phyloP scores from a whole-genome alignment of 2,113 vertebrate genomes.

The Fregata magnificens region DNA sequence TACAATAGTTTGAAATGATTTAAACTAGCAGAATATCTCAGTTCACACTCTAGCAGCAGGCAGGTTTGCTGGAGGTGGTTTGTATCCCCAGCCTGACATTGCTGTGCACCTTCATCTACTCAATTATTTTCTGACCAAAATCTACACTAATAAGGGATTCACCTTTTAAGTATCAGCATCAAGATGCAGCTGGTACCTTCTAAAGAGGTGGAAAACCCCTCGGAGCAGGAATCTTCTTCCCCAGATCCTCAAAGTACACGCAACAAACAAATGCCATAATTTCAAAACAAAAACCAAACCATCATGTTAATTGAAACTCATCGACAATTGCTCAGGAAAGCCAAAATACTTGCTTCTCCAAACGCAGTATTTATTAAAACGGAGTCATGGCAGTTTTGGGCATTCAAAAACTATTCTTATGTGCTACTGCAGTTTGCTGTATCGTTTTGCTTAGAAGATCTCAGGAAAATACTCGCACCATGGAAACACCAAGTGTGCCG shows the following conservation, averaged over 20 bases:
- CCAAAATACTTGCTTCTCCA: not conserved
- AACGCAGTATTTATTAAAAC: not conserved
- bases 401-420: not conserved
- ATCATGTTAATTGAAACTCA: not conserved
- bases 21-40: not conserved
- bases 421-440: accelerated
- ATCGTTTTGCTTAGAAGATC: not conserved
- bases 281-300: not conserved
- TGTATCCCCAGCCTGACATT: not conserved
- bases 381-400: not conserved
- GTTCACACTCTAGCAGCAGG: not conserved
- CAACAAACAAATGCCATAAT: not conserved
- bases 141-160: not conserved
- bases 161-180: not conserved
- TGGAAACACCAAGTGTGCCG: not conserved
- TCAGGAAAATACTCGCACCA: not conserved
- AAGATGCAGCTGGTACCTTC: not conserved
- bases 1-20: not conserved
- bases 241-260: not conserved
- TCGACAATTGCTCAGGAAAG: not conserved
- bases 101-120: not conserved
- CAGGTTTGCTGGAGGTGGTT: not conserved
- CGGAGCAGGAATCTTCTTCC: not conserved
- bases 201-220: not conserved
- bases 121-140: not conserved